Percentiles rank a stretch among this genome's conserved stretches.
phyloP scores from a whole-genome alignment of 2,797 vertebrate genomes.

The Nothura maculosa region DNA sequence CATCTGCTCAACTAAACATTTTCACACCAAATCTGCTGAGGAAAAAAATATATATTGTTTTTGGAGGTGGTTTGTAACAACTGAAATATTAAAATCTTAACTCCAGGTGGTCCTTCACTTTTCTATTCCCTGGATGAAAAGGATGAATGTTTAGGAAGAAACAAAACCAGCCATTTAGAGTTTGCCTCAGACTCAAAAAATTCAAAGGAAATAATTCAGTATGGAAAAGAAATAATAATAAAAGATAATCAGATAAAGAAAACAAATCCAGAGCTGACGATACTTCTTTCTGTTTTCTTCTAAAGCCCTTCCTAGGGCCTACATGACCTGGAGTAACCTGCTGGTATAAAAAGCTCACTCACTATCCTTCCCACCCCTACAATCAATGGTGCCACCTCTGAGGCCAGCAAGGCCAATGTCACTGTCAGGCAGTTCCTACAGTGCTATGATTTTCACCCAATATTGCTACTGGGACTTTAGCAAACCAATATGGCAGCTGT shows the following conservation, averaged over 20 bases:
- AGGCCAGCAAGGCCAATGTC: background rate
- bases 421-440: background rate
- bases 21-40: conserved; percentile 81
- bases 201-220: background rate
- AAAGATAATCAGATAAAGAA: background rate
- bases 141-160: conserved; percentile 26
- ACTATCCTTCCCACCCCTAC: background rate
- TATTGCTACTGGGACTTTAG: background rate
- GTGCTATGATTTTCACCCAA: background rate
- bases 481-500: background rate
- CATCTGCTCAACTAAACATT: conserved; percentile 88
- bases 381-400: background rate
- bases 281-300: background rate
- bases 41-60: conserved; percentile 72
- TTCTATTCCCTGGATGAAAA: conserved; percentile 55
- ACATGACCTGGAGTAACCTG: background rate
- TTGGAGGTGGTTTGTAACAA: conserved; percentile 81
- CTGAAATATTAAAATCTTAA: conserved; percentile 88
- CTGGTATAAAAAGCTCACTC: background rate
- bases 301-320: background rate
- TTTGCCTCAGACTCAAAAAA: conserved; percentile 8
- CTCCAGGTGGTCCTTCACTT: conserved; percentile 85
- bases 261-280: background rate
- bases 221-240: background rate
- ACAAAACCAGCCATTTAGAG: conserved; percentile 51